Conservation (phyloP, 2,113 vertebrate genomes). For the Hydropotes inermis region DNA sequence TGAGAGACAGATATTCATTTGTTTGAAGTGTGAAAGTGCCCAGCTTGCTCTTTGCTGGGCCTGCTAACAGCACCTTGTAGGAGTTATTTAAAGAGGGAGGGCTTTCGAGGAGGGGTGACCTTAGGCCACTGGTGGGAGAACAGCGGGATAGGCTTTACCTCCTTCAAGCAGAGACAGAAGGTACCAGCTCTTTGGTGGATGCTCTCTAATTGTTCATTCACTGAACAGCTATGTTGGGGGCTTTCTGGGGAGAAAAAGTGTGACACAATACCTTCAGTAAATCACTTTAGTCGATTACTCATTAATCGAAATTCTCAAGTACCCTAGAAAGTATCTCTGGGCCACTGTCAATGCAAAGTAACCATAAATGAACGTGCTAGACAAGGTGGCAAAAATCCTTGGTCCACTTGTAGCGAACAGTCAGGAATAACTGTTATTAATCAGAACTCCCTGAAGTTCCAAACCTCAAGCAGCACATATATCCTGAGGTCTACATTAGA, state of each 20-base stretch:
- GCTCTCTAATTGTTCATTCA: constrained; percentile 31
- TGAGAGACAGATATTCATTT: constrained; percentile 29
- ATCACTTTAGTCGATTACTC: constrained; percentile 65
- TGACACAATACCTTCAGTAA: constrained; percentile 58
- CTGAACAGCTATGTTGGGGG: constrained; percentile 29
- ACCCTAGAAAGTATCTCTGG: constrained; percentile 59
- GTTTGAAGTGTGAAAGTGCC: background rate
- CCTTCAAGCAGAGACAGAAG: constrained; percentile 42
- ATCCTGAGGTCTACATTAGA: background rate
- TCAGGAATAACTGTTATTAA: background rate
- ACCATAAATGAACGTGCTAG: background rate
- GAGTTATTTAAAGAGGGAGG: constrained; percentile 14
- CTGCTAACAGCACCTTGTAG: background rate
- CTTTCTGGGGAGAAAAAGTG: constrained; percentile 48
- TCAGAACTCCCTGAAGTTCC: background rate
- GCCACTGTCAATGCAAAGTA: constrained; percentile 6
- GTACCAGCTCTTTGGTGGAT: constrained; percentile 42
- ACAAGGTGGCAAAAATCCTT: background rate
- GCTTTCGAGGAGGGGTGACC: background rate
- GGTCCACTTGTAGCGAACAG: background rate
- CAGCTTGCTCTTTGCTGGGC: background rate
- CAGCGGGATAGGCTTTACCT: constrained; percentile 22
- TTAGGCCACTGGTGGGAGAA: background rate
- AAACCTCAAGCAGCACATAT: background rate
- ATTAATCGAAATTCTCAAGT: constrained; percentile 67